A percentile compares a stretch with the other conserved stretches of the same genome.
Evolutionary conservation across 2,888 invertebrate species (phyloP).

Genomic region (Drosophila merina): DNA sequence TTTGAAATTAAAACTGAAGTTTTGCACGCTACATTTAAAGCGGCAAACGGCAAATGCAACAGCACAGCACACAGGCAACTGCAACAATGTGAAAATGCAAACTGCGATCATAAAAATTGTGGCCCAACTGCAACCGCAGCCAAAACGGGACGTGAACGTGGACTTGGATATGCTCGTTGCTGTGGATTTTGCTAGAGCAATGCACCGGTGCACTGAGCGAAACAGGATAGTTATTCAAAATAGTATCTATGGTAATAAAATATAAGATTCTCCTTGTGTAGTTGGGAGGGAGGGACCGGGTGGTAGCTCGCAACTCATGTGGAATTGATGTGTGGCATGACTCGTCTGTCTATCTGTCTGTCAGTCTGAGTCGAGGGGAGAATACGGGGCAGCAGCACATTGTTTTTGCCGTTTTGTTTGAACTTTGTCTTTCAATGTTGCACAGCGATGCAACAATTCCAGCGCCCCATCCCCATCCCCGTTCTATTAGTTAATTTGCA

Average conservation of each 20-base stretch:
- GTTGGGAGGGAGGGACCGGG: conserved; percentile 28
- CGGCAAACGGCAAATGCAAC: conserved; percentile 60
- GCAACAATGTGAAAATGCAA: conserved; percentile 73
- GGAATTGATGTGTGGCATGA: conserved; percentile 77
- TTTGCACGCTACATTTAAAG: conserved; percentile 76
- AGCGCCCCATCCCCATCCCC: conserved; percentile 6
- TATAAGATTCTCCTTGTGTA: conserved; percentile 1
- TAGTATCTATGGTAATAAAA: not conserved
- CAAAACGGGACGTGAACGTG: conserved; percentile 60
- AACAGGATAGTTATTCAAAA: not conserved
- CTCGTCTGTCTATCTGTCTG: conserved; percentile 57
- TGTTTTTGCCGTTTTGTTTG: conserved; percentile 63
- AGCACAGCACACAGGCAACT: conserved; percentile 24
- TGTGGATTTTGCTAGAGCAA: conserved; percentile 37
- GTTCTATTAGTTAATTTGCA: conserved; percentile 66
- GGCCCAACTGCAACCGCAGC: conserved; percentile 51
- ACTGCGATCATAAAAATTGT: conserved; percentile 69
- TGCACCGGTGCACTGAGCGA: conserved; percentile 18
- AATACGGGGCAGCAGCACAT: not conserved
- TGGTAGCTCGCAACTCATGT: conserved; percentile 68
- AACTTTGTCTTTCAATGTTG: conserved; percentile 76
- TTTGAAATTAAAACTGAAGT: conserved; percentile 76
- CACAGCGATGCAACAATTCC: conserved; percentile 54
- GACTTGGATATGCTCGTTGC: conserved; percentile 51
- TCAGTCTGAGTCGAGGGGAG: conserved; percentile 18